Evolutionary conservation across 2,797 vertebrate species (phyloP).

Genomic region (Champsocephalus esox): DNA sequence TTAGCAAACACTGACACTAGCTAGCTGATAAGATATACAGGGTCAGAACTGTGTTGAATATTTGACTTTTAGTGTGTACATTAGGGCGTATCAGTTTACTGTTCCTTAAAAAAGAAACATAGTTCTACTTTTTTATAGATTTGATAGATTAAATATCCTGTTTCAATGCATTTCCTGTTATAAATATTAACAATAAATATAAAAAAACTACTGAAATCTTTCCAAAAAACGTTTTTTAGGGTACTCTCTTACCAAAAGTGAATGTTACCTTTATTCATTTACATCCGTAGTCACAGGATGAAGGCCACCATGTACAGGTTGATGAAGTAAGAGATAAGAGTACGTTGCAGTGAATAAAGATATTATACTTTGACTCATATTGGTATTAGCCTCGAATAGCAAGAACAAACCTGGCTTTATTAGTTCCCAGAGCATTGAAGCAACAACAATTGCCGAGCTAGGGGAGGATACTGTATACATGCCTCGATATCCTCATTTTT

Average conservation of each 20-base stretch:
- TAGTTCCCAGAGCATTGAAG: background rate
- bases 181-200: background rate
- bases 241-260: background rate
- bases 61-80: background rate
- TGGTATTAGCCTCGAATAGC: background rate
- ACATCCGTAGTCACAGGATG: background rate
- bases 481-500: background rate
- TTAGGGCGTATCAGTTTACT: too few relatives aligned
- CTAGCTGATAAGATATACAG: background rate
- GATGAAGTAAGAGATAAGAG: background rate
- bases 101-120: background rate
- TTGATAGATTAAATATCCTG: background rate
- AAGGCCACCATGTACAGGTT: background rate
- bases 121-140: too few relatives aligned
- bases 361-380: background rate
- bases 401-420: background rate
- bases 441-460: background rate
- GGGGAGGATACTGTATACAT: slow-evolving; percentile 1
- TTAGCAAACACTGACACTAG: background rate
- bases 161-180: background rate
- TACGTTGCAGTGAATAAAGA: background rate
- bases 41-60: background rate
- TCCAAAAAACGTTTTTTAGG: too few relatives aligned
- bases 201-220: background rate
- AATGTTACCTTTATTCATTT: background rate